Base-by-base conservation (phyloP, 1,140 invertebrate genomes). In the Platyura marginata region DNA sequence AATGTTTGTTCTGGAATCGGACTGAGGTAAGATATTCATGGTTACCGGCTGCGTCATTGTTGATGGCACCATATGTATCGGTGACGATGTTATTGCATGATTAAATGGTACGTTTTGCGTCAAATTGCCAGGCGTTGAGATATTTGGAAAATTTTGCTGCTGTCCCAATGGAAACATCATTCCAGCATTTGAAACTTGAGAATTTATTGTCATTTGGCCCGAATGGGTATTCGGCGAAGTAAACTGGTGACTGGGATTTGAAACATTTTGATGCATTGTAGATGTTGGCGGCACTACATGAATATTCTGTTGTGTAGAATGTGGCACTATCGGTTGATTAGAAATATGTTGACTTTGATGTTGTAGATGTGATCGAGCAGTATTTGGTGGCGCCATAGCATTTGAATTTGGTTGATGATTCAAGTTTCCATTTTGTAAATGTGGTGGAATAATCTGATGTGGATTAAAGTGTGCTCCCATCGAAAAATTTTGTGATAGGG, bases 1-100 rank as follows among this genome's bases (percentile, higher is more conserved):
- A 60, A 60, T 60, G 53, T 60, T 60, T 44, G 55, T 53, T 40
- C 55, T 57, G 39, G 55, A 46, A 48, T 60, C 57, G 45, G 51
- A 57, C 46, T 56, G 55, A 40, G 54, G 49, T 33, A 56, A 47
- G 44, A 53, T 57, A 34, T 46, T 47, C 15, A 40, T 38, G 21
- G 44, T 40, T 49, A 44, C 48, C 38, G 16, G 49, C 42, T 21
- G 48, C 47, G 35, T 46, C 2, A 41, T 43, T 22, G 9, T 21
- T 29, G 20, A 16, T 15, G 21, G 40, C 21, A 22, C 10, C n/a
- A 19, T 41, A 21, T 41, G 9, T 8, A 15, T 41, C 22, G 21
- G n/a, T 19, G 25, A 32, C 21, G 10, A 8, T 19, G 4, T 19
- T 8, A 9, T 9, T 21, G 6, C 4, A 21, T 40, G 5, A 8